Base-by-base conservation (phyloP, 1,140 invertebrate species). In the Oscheius sp. region DNA sequence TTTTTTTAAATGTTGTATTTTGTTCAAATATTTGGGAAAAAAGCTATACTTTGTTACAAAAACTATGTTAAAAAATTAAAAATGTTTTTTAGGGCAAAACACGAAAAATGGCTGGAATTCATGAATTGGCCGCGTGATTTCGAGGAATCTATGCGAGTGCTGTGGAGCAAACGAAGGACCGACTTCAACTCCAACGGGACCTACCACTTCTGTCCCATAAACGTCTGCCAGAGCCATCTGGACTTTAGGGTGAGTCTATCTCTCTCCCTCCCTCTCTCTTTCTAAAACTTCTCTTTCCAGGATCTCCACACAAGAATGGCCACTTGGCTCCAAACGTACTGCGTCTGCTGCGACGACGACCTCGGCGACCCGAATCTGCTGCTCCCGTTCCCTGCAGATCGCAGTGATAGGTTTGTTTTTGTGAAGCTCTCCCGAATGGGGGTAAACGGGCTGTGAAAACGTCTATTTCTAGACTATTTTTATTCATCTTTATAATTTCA, bases 101-200 rank as follows among this genome's bases (percentile, higher is more conserved):
- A 68, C 35, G 35, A 18, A 28, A 68, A 68, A 59, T 68, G 67
- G 67, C 35, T 68, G 2, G 67, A 68, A 61, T 58, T 68, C 31
- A 59, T 68, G 55, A 55, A 68, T 42, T 68, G 52, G 49, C 49
- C 49, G 1, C 67, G 1, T 2, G 52, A 59, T 13, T 59, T 68
- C 15, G 67, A 68, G 13, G 67, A 59, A 36, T 59, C 49, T 2
- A 59, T 68, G 67, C 58, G 45, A 34, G 55, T 32, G 18, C 34
- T 68, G 2, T 68, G 67, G 67, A 32, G 55, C 18, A 68, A 59
- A 23, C 26, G 67, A 61, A 58, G 55, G 29, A 38, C 49, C 1
- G 49, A 45, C 38, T 34, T 49, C 1, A 20, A 35, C 2, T 15
- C 36, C 2, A 28, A 32, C 1, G 35, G 42, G 20, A 2, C 46